phyloP scores from a whole-genome alignment of 2,113 vertebrate species.

The Xiphophorus couchianus region DNA sequence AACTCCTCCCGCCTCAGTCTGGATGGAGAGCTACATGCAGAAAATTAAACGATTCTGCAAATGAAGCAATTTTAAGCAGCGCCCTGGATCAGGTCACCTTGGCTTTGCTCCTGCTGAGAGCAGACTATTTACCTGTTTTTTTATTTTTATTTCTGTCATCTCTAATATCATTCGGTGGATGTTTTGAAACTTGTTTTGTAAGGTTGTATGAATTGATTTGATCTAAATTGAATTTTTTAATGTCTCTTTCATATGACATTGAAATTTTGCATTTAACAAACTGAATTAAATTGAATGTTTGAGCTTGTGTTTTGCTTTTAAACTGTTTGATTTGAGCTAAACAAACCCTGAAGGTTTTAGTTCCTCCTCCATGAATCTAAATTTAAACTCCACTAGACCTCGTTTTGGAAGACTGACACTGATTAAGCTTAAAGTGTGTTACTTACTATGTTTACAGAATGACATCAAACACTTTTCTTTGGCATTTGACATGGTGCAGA shows the following conservation, averaged over 20 bases:
- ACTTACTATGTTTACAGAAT: constrained; percentile 72
- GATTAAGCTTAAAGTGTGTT: constrained; percentile 51
- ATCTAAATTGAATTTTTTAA: background rate
- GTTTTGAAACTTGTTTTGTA: background rate
- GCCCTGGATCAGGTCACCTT: constrained; percentile 71
- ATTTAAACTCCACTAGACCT: constrained; percentile 71
- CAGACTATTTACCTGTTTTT: constrained; percentile 50
- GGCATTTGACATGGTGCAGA: constrained; percentile 60
- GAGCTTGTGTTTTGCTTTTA: background rate
- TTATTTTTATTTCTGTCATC: constrained; percentile 25
- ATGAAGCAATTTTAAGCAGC: constrained; percentile 69
- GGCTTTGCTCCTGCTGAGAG: constrained; percentile 51
- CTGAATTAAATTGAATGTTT: background rate
- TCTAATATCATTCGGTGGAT: background rate
- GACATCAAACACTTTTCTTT: constrained; percentile 61
- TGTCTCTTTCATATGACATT: too few relatives aligned
- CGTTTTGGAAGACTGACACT: constrained; percentile 70
- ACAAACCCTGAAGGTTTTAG: background rate
- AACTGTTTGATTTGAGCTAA: too few relatives aligned
- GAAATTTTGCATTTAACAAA: background rate
- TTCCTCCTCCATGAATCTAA: constrained; percentile 61
- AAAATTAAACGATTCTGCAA: constrained; percentile 76
- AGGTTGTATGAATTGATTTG: background rate
- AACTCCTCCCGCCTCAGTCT: constrained; percentile 59
- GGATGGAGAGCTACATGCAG: constrained; percentile 43